Evolutionary conservation across 92 coral and sea anemone species (phyloP).

Genomic region (Epizoanthus stellaris): DNA sequence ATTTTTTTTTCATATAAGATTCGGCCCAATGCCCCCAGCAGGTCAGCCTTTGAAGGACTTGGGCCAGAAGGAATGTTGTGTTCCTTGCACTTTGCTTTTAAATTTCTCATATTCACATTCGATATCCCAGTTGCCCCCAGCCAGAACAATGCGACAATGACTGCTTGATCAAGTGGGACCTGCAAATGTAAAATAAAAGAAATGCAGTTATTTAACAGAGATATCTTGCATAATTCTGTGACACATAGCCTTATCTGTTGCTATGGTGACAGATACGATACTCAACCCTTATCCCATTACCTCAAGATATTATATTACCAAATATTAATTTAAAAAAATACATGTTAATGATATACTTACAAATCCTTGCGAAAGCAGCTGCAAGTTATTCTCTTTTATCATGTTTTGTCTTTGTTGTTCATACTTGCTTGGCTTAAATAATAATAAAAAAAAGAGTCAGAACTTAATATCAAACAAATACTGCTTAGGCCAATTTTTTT

Average conservation of each 20-base stretch:
- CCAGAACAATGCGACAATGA: constrained; percentile 3
- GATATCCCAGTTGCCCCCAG: constrained; percentile 2
- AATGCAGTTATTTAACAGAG: constrained; percentile 6
- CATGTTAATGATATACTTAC: constrained; percentile 30
- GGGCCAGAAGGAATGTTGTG: constrained; percentile 9
- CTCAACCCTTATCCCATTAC: constrained; percentile 28
- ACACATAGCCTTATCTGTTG: constrained; percentile 17
- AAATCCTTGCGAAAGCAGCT: constrained; percentile 21
- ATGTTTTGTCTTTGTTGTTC: constrained; percentile 5
- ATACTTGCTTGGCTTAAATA: constrained; percentile 26
- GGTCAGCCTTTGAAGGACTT: constrained; percentile 3
- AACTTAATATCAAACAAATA: constrained; percentile 28
- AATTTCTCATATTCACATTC: constrained; percentile 6
- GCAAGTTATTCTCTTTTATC: constrained; percentile 8
- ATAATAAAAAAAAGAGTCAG: constrained; percentile 14
- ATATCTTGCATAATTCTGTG: constrained; percentile 17
- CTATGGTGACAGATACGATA: constrained; percentile 26
- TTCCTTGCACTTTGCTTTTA: constrained; percentile 10
- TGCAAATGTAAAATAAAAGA: constrained; percentile 26
- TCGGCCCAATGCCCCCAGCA: constrained; percentile 12
- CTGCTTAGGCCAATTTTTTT: constrained; percentile 29
- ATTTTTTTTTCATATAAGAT: constrained; percentile 14
- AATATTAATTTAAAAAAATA: background rate
- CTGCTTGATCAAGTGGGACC: constrained; percentile 23
- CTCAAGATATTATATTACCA: constrained; percentile 12